Conservation (phyloP, 1,140 invertebrate genomes). For the Heliconius nattereri region DNA sequence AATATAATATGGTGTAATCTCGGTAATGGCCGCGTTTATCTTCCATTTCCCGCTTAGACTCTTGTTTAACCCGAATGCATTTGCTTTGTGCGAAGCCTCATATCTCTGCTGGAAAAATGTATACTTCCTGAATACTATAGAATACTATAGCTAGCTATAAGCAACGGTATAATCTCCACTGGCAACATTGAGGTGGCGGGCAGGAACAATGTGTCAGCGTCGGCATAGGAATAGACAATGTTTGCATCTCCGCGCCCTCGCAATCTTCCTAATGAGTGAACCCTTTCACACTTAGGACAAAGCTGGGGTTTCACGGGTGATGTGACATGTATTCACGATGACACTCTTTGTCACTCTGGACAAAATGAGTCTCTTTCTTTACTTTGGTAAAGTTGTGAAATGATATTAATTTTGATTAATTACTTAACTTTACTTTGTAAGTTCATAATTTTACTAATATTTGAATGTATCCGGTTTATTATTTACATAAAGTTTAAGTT, state of each 20-base stretch:
- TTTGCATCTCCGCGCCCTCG: conserved; percentile 67
- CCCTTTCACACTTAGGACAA: conserved; percentile 78
- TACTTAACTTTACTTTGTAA: neutral
- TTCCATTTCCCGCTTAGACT: conserved; percentile 53
- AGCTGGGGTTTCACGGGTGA: conserved; percentile 75
- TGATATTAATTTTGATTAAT: conserved; percentile 30
- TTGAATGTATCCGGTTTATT: too few relatives aligned
- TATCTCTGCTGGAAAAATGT: conserved; percentile 46
- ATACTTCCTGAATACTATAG: conserved; percentile 62
- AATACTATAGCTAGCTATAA: too few relatives aligned
- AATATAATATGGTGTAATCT: conserved; percentile 52
- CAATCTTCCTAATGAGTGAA: conserved; percentile 81
- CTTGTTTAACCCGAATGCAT: conserved; percentile 68
- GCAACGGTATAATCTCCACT: conserved; percentile 53
- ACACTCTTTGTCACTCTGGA: conserved; percentile 60
- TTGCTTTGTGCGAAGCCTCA: conserved; percentile 57
- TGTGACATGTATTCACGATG: conserved; percentile 70
- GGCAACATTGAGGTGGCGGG: conserved; percentile 53
- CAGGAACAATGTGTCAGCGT: conserved; percentile 61
- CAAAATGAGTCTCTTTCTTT: conserved; percentile 60
- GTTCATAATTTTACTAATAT: neutral
- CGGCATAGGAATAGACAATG: conserved; percentile 59
- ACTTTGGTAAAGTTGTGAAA: conserved; percentile 30
- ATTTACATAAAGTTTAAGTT: too few relatives aligned
- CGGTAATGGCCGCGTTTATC: conserved; percentile 60